These are phyloP conservation scores for Ceratotherium simum DNA, from an alignment of 2,113 vertebrate species.

Conservation along the genomic window DNA sequence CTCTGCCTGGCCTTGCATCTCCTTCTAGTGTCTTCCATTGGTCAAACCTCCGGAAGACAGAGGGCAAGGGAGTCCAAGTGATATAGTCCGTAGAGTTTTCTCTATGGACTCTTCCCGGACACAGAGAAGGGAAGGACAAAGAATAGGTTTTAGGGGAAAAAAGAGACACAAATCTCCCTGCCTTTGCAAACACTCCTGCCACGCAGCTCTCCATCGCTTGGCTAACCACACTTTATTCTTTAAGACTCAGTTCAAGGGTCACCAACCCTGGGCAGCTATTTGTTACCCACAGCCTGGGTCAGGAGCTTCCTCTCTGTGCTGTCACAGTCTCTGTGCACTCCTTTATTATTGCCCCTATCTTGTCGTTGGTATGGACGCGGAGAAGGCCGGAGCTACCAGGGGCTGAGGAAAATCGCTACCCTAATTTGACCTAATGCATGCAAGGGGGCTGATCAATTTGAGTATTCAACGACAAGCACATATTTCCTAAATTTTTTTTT, in stretches of 20 bases:
- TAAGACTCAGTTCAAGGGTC: neutral
- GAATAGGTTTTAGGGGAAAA: neutral
- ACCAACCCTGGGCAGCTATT: neutral
- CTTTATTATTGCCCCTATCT: neutral
- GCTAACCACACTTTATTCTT: neutral
- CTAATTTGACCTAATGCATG: neutral
- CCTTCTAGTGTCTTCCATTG: neutral
- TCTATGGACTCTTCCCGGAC: neutral
- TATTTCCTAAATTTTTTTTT: neutral
- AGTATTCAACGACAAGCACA: neutral
- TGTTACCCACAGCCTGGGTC: no score
- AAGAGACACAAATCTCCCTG: no score
- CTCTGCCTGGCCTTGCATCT: rapidly evolving
- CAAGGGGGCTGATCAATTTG: neutral
- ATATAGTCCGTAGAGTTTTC: neutral
- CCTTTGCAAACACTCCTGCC: neutral
- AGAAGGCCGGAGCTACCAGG: neutral
- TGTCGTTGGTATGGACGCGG: neutral
- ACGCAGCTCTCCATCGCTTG: neutral
- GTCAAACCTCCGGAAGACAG: neutral
- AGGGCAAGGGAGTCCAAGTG: neutral
- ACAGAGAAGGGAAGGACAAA: neutral
- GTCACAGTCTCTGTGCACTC: neutral
- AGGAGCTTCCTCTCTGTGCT: neutral
- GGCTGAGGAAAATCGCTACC: neutral